These are phyloP conservation scores for Dunckerocampus dactyliophorus DNA, from an alignment of 2,113 vertebrate species.

Conservation along the genomic window DNA sequence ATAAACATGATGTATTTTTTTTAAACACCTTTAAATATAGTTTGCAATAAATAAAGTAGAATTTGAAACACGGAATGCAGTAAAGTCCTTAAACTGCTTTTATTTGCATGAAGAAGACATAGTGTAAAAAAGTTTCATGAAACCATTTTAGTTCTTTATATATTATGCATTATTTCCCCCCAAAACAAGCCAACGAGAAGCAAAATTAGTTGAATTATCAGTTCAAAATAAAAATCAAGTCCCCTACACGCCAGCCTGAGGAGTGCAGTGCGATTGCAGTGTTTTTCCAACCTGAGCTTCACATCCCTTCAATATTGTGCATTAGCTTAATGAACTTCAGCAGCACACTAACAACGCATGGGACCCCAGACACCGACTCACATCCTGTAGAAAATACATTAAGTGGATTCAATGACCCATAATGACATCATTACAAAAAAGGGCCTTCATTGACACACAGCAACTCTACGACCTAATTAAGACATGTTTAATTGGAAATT, in stretches of 20 bases:
- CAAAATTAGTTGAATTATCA: slow-evolving; percentile 10
- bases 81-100: not conserved
- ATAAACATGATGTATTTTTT: slow-evolving; percentile 23
- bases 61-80: not conserved
- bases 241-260: too few relatives aligned
- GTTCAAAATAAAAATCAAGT: not conserved
- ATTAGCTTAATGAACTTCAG: slow-evolving; percentile 46
- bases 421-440: slow-evolving; percentile 22
- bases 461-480: slow-evolving; percentile 29
- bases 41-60: slow-evolving; percentile 20
- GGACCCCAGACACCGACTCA: slow-evolving; percentile 20
- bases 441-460: slow-evolving; percentile 43
- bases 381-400: slow-evolving; percentile 29
- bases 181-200: slow-evolving; percentile 6
- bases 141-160: slow-evolving; percentile 45
- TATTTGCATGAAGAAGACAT: slow-evolving; percentile 1
- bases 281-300: slow-evolving; percentile 46
- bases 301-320: slow-evolving; percentile 28
- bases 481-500: slow-evolving; percentile 17
- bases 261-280: not conserved
- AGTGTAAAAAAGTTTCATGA: slow-evolving; percentile 58
- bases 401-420: slow-evolving; percentile 22
- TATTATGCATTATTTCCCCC: slow-evolving; percentile 34
- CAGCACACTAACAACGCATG: slow-evolving; percentile 23
- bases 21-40: slow-evolving; percentile 9